Percentiles rank a stretch among this genome's conserved stretches.
These are phyloP conservation scores for Synchiropus splendidus DNA, from an alignment of 2,113 vertebrate genomes.

Conservation along the genomic window DNA sequence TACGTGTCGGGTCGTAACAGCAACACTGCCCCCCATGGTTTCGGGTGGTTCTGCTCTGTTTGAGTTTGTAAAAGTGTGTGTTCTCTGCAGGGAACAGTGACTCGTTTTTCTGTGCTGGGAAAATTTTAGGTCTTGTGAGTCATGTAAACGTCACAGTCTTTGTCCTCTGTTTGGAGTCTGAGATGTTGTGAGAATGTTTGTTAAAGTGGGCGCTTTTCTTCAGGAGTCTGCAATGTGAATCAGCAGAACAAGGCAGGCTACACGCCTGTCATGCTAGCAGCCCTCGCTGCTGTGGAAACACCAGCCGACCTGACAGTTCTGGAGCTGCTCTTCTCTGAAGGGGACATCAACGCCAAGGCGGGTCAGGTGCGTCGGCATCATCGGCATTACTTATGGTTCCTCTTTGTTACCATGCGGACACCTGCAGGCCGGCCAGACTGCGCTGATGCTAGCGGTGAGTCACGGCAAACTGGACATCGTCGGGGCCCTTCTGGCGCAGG, in stretches of 20 bases:
- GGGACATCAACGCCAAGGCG: slow-evolving; percentile 91
- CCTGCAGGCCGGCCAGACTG: slow-evolving; percentile 88
- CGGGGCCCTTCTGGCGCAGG: slow-evolving; percentile 78
- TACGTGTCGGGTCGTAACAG: no score
- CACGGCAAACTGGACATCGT: slow-evolving; percentile 92
- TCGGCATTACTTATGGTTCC: not conserved
- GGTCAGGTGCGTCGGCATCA: slow-evolving; percentile 74
- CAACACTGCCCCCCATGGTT: no score
- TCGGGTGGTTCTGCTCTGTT: no score
- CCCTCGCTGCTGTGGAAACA: slow-evolving; percentile 81
- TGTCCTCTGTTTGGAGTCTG: no score
- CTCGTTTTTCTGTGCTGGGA: no score
- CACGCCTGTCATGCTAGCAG: slow-evolving; percentile 94
- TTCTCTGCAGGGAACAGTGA: no score
- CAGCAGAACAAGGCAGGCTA: slow-evolving; percentile 96
- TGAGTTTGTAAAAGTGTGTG: no score
- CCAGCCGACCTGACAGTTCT: slow-evolving; percentile 86
- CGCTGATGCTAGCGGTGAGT: slow-evolving; percentile 93
- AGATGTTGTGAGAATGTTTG: no score
- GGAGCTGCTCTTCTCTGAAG: slow-evolving; percentile 80
- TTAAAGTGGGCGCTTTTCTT: not conserved
- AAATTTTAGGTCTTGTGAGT: no score
- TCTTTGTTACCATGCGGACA: no score
- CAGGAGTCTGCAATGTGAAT: slow-evolving; percentile 88
- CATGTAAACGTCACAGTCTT: no score